Evolutionary conservation across 2,113 vertebrate species (phyloP), one percentile per base, ranked within the genome.

Genomic region (Ceyx margarethae): DNA sequence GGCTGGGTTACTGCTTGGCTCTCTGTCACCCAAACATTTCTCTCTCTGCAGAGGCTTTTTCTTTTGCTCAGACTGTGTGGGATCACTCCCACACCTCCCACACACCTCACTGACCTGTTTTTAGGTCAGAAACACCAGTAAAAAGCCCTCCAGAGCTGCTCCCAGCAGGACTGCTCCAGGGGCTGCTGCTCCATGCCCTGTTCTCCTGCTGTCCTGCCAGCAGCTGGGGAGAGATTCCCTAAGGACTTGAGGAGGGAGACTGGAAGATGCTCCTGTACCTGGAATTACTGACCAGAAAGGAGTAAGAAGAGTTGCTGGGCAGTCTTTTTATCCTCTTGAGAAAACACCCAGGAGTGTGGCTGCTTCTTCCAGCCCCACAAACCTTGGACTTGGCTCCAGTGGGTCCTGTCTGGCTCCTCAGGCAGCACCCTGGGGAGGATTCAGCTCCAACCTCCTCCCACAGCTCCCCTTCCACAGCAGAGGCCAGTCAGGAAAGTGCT

Each of bases 301-400:
- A 87, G 31, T 19, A 56, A 28, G n/a, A 9, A 53, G n/a, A 31
- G 46, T 15, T 5, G 19, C 28, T 53, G 25, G 15, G 42, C 16
- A 62, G 23, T 7, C 31, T 37, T 74, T 58, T 64, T 42, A 69
- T 35, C 62, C 65, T 50, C 73, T 60, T 5, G 29, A 58, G 50
- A 22, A 57, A 53, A 29, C 12, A 13, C 18, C 11, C 1, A 1
- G 6, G 13, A 76, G 20, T 2, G 5, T 0, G 8, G 29, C 26
- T 51, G 48, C 56, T 40, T 5, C 68, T 43, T 51, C 21, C 33
- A 15, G 23, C 23, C 48, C 46, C 25, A 33, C 25, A 26, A 26
- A 58, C 11, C 33, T 11, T 51, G 21, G 28, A 31, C 15, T 18
- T 2, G 5, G 25, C 57, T 73, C 65, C 58, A 37, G 5, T 12